Conservation (phyloP, 2,113 vertebrate species). For the Eonycteris spelaea region DNA sequence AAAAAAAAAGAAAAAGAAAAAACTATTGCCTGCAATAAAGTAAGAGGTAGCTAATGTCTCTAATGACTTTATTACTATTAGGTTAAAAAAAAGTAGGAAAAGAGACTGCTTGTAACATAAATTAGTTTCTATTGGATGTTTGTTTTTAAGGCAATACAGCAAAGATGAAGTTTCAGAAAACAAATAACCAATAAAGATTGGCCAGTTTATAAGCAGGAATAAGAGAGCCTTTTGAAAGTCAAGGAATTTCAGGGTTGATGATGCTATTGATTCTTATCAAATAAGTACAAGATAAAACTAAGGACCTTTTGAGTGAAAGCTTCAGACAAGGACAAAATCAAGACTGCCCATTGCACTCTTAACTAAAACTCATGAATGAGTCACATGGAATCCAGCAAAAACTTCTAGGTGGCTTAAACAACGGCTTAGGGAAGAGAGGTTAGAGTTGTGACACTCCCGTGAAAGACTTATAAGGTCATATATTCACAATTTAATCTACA, state of each 20-base stretch:
- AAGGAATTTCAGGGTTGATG: not conserved
- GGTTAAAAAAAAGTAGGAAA: not conserved
- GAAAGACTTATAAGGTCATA: not conserved
- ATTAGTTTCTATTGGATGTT: not conserved
- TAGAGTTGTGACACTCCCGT: not conserved
- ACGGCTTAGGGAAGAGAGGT: not conserved
- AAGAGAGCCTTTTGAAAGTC: not conserved
- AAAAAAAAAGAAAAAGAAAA: too few relatives aligned
- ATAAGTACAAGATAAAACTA: not conserved
- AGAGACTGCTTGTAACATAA: not conserved
- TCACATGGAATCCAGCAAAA: not conserved
- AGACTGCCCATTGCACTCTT: not conserved
- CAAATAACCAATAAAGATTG: not conserved
- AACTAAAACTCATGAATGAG: not conserved
- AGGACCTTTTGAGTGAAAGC: not conserved
- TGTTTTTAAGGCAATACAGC: not conserved
- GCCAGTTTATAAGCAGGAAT: not conserved
- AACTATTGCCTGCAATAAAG: not conserved
- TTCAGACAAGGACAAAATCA: not conserved
- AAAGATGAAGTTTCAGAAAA: not conserved
- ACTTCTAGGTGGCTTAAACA: not conserved
- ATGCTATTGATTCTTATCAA: not conserved
- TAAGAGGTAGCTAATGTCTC: not conserved
- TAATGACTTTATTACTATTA: slow-evolving; percentile 26
- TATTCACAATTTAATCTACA: not conserved